Base-by-base conservation (phyloP, 2,797 vertebrate species). In the Pseudochirops corinnae region DNA sequence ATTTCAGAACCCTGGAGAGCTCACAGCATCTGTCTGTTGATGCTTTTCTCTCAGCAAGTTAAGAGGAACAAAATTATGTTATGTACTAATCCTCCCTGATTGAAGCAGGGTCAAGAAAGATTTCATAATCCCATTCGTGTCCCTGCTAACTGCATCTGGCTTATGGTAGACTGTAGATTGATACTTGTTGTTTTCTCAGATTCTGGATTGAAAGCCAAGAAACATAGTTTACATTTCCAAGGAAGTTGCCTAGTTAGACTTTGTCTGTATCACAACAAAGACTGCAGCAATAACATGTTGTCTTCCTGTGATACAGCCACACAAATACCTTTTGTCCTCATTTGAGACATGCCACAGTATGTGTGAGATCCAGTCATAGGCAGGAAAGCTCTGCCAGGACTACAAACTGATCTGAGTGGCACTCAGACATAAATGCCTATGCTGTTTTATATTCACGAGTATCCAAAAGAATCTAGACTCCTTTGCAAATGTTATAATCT, bases 1-100 rank as follows among this genome's bases (percentile, higher is more conserved):
- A 52, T 90, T 92, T 95, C 96, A 96, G 95, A 0, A 95, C 97
- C 1, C 0, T 1, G 92, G 92, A 96, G 94, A 96, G 92, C 46
- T 93, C 93, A 0, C 0, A 0, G 0, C 74, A 0, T 9, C 57
- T 18, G 0, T 16, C 56, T 31, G 0, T 1, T 0, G 18, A 46
- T 82, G 39, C n/a, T 46, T 82, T 82, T 28, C n/a, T 26, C 74
- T 46, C 39, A 87, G 39, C 31, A 87, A 87, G 39, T 46, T 46
- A 82, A 82, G 74, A 46, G 74, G 24, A 87, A 87, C 39, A 87
- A 50, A 87, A 87, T 87, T 87, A 50, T 39, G 74, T 87, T 87
- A 50, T 9, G 9, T 50, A 24, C 39, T 87, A 87, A 87, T 87
- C 74, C 21, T 46, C 39, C 39, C 39, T 87, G 21, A 87, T 9